Evolutionary conservation across 2,888 invertebrate species (phyloP), one percentile per base, ranked within the genome.

Genomic region (Chesias legatella): DNA sequence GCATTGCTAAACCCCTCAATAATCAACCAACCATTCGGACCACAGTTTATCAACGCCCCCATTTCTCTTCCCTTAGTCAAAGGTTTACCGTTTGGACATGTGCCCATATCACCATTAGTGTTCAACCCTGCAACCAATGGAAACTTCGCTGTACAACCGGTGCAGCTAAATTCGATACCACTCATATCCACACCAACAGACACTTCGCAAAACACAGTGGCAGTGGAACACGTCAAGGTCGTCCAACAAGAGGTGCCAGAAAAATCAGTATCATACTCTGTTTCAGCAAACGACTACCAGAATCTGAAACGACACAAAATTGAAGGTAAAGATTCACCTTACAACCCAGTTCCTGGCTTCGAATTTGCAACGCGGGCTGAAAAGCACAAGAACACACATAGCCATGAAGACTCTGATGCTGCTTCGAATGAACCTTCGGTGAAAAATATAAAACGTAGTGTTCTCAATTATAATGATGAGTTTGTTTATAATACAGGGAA

Each of bases 271-370:
- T 47, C 60, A 1, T 67, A 70, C 43, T 58, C 64, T 0, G 31
- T 68, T 43, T 58, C 65, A 3, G 43, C 60, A 5, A 51, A 56
- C 33, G 60, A 67, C 35, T 63, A 63, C 43, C 33, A 51, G 20
- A 65, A 61, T 42, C 44, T 66, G 33, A 60, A 67, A 36, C 56
- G 56, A 22, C 48, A 64, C 22, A 56, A 58, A 42, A 33, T 25
- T 5, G 37, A 46, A 2, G 39, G 54, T 17, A 41, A 42, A 32
- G 48, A 46, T 33, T 43, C 53, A 6, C 51, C 50, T 1, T 51
- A 45, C 10, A 43, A 43, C 20, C 41, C 49, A 5, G 44, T 41
- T n/a, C 43, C 27, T 11, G 41, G 35, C 30, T 11, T 22, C 10
- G 23, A 33, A n/a, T 37, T 40, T 6, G 9, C 31, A 25, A 22